Base-by-base conservation (phyloP, 2,797 vertebrate genomes). In the Poecilia wingei region DNA sequence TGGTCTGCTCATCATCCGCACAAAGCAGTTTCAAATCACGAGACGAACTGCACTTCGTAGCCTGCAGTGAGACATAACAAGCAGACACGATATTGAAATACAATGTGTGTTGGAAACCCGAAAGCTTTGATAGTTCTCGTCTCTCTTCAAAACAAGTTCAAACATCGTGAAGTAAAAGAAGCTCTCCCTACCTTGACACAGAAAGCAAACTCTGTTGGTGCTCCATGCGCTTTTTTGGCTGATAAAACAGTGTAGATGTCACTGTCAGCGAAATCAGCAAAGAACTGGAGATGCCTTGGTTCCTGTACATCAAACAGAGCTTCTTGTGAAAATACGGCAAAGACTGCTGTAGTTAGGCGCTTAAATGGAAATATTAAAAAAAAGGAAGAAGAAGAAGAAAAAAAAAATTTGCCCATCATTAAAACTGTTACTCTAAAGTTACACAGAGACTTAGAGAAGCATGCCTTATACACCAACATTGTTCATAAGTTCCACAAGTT, bases 21-120 rank as follows among this genome's bases (percentile, higher is more conserved):
- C 98, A 99, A 90, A 99, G 96, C 93, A 98, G 95, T 95, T 97
- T 99, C 96, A 98, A 96, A 95, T 98, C 97, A 91, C 97, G 96
- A 89, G 94, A 90, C 89, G 97, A 97, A 92, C 96, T 95, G 82
- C 96, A 96, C 95, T 97, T 98, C 91, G 96, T 95, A 91, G 97
- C 96, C 98, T 99, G 96, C 88, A 95, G 90, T 95, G 31, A 81
- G 68, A 80, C 59, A 78, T 81, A 69, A 57, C 10, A 81, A 80
- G 74, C 61, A 87, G 57, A 81, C 20, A 76, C 79, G 79, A 51
- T 22, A 78, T 74, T 77, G 79, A 68, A 86, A 14, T 59, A 75
- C 28, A 28, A 22, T 74, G 66, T 43, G 49, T 75, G 64, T 55
- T 47, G 28, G 43, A 22, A 76, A 72, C 76, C 25, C 75, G 22